Base-by-base conservation (phyloP, 1,140 invertebrate genomes). In the Atta colombica region DNA sequence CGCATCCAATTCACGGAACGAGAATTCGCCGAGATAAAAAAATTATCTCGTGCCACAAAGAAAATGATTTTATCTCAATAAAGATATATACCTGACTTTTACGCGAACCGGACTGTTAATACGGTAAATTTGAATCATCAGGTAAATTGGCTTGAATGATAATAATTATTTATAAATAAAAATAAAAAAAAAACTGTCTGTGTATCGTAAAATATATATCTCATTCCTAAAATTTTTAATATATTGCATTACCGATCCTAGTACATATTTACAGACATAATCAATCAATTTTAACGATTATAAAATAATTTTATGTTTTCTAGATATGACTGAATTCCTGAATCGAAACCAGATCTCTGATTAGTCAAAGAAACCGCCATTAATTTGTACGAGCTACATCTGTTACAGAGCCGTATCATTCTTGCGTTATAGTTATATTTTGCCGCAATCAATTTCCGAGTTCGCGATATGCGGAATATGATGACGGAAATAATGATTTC, bases 1-100 rank as follows among this genome's bases (percentile, higher is more conserved):
- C 39, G 68, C 68, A 51, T 82, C 18, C 28, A 60, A 58, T 84
- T 84, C 69, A 58, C 80, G 18, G 72, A 75, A 75, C 28, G 69
- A 75, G 55, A 28, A 68, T 45, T 10, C 10, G 63, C 35, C 53
- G 53, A 55, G 80, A 74, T 84, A 74, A 74, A 69, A 55, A 31
- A 60, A 31, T 51, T 49, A 39, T 60, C 55, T 74, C 28, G 28
- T 51, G 10, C 18, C 51, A 49, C 25, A 49, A 60, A 60, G 53
- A 51, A 12, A n/a, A 74, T 14, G 55, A 75, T 61, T 84, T 75
- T 51, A 84, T 84, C 69, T 74, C 69, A 25, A 74, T 25, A 14
- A 31, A 7, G 39, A 61, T 35, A 61, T 51, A 61, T 7, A 31
- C 12, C 25, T 69, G 68, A 63, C 35, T 58, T 74, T 75, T 35